Evolutionary conservation across 2,888 invertebrate species (phyloP).

Genomic region (Siphlonurus alternatus): DNA sequence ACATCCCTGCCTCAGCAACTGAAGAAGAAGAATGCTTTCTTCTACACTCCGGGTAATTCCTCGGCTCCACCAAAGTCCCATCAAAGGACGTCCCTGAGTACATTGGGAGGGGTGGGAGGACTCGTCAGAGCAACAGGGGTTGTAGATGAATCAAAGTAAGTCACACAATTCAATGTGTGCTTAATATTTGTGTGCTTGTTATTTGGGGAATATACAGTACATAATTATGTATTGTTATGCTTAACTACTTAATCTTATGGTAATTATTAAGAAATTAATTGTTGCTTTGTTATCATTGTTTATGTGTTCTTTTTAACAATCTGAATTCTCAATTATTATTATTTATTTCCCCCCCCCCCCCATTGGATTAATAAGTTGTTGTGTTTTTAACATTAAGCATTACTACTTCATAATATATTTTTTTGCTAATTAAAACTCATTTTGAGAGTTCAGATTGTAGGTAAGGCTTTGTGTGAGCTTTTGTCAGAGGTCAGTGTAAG

Average conservation of each 20-base stretch:
- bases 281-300: background rate
- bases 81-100: background rate
- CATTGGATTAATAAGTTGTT: too few relatives aligned
- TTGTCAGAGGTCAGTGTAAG: background rate
- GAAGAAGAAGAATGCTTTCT: background rate
- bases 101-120: background rate
- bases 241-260: too few relatives aligned
- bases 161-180: background rate
- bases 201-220: too few relatives aligned
- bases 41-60: background rate
- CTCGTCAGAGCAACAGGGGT: background rate
- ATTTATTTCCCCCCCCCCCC: too few relatives aligned
- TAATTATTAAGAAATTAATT: too few relatives aligned
- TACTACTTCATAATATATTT: too few relatives aligned
- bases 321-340: too few relatives aligned
- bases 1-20: background rate
- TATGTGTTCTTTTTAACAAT: background rate
- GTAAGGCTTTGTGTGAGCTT: background rate
- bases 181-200: too few relatives aligned
- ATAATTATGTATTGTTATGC: too few relatives aligned
- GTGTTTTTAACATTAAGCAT: too few relatives aligned
- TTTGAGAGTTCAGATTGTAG: background rate
- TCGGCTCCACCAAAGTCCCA: background rate
- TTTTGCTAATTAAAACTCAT: too few relatives aligned
- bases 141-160: constrained; percentile 3